Evolutionary conservation across 2,888 invertebrate species (phyloP).

Genomic region (Achlya flavicornis): DNA sequence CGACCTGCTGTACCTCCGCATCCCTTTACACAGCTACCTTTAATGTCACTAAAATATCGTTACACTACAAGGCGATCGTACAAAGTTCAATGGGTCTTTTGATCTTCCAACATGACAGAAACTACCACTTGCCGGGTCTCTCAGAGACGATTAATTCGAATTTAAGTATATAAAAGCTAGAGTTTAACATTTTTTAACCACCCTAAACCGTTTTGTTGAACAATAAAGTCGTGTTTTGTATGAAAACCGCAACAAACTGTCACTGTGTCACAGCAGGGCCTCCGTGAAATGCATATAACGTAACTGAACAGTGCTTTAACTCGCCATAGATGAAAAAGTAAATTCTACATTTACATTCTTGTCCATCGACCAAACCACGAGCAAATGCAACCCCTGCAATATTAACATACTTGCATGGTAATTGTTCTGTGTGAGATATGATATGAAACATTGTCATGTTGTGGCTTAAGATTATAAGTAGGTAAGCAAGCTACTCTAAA

Average conservation of each 20-base stretch:
- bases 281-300: conserved; percentile 8
- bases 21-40: too few species aligned
- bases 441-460: background rate
- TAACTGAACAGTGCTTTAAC: conserved; percentile 12
- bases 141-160: background rate
- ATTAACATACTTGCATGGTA: too few species aligned
- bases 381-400: too few species aligned
- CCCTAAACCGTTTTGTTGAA: conserved; percentile 14
- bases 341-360: background rate
- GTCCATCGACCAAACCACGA: too few species aligned
- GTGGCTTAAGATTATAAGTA: too few species aligned
- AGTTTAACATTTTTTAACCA: conserved; percentile 11
- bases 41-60: too few species aligned
- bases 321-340: conserved; percentile 4
- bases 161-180: conserved; percentile 10
- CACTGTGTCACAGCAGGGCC: conserved; percentile 11
- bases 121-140: background rate
- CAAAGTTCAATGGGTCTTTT: too few species aligned
- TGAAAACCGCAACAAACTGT: conserved; percentile 13
- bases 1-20: too few species aligned
- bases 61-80: too few species aligned
- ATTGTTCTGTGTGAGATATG: background rate
- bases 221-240: conserved; percentile 12
- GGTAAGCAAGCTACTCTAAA: background rate
- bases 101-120: background rate